Conservation (phyloP, 2,888 invertebrate species). For the Creontiades dilutus region DNA sequence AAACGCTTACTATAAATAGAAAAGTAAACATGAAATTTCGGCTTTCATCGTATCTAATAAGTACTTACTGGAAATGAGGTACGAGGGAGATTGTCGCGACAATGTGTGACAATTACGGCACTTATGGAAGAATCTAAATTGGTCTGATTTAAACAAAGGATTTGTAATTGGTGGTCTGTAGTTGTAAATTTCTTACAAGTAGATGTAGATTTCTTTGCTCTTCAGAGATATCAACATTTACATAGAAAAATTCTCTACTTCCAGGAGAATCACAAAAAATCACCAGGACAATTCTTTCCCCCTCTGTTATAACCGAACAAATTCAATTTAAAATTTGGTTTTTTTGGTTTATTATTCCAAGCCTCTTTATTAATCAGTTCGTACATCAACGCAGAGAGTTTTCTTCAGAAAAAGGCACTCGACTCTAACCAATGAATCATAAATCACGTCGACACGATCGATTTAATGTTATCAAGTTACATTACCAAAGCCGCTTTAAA, state of each 20-base stretch:
- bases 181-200: too few relatives aligned
- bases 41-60: slow-evolving; percentile 2
- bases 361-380: background rate
- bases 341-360: background rate
- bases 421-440: background rate
- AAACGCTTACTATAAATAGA: background rate
- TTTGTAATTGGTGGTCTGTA: too few relatives aligned
- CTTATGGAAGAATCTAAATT: too few relatives aligned
- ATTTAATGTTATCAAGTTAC: background rate
- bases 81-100: background rate
- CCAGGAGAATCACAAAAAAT: too few relatives aligned
- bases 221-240: too few relatives aligned
- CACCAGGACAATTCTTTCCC: too few relatives aligned
- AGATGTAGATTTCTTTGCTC: too few relatives aligned
- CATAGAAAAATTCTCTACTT: too few relatives aligned
- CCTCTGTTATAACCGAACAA: too few relatives aligned
- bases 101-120: background rate
- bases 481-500: background rate
- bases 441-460: slow-evolving; percentile 19
- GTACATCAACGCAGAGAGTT: background rate
- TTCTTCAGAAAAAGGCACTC: background rate
- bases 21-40: background rate
- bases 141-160: too few relatives aligned
- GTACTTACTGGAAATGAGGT: background rate
- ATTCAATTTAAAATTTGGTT: too few relatives aligned